Base-by-base conservation (phyloP, 1,140 invertebrate genomes). In the Spodoptera frugiperda region DNA sequence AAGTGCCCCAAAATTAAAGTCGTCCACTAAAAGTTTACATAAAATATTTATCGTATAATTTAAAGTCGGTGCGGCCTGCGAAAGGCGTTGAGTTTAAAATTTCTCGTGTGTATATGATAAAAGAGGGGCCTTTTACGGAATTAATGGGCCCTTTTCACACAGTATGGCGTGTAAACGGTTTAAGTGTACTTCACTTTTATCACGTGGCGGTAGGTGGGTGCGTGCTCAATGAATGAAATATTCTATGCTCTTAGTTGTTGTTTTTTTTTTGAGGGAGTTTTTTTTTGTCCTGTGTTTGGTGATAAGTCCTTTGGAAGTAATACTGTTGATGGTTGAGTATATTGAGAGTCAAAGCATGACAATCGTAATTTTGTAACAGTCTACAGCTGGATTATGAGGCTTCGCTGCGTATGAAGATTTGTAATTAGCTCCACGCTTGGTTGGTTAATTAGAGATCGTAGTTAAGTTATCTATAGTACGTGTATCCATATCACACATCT, bases 71-170 rank as follows among this genome's bases (percentile, higher is more conserved):
- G 25, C 19, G 15, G 10, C 19, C 59, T 63, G 59, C 11, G 44
- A 63, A 63, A 44, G 59, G 33, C 59, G 59, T 63, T 0, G 33
- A 17, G 59, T 63, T 63, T 63, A 44, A 63, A 63, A 46, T 63
- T 63, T 63, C 59, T 15, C 17, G 15, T 17, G 12, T 44, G 59
- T 63, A n/a, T 63, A 19, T 63, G 59, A 63, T 63, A 63, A 63
- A 63, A 9, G 3, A 11, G 33, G 15, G n/a, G 25, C 9, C n/a
- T 63, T 63, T 44, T 63, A 39, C 6, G 8, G 44, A 63, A 44
- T 63, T 63, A 63, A 63, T 63, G 59, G 59, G n/a, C 59, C 15
- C 15, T 63, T 39, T 63, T 44, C 33, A 44, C 30, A 44, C 59
- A 11, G 59, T 33, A 44, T 44, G 59, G 59, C 44, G 59, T 63